Evolutionary conservation across 2,797 vertebrate species (phyloP), one percentile per base, ranked within the genome.

Genomic region (Melanotaenia trifasciata): DNA sequence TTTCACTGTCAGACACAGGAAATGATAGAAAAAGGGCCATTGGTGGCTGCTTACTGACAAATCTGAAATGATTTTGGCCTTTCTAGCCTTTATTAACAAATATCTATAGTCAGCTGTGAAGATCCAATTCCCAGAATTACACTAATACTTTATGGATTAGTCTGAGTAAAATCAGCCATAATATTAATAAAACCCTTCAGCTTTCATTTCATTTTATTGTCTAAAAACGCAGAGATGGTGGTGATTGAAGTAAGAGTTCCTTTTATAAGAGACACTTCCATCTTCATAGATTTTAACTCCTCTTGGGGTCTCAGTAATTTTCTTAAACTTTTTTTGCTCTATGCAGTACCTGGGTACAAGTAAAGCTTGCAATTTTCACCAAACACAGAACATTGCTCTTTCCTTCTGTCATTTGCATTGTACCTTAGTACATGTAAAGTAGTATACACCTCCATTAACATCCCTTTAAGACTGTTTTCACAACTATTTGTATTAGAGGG

Each of bases 1-100:
- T 72, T 58, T 70, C n/a, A 30, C 72, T 60, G 70, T 69, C 56
- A 66, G 73, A 56, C 81, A 83, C 75, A 76, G 84, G 81, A 89
- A 58, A 63, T 73, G 73, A 84, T 70, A 77, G 30, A 47, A 61
- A 26, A n/a, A 10, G 56, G 40, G 24, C 35, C 26, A 11, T 26
- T 30, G 14, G 20, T 40, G 53, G n/a, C 50, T 38, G 66, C 28
- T 72, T 24, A 75, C n/a, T 6, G 1, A 22, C 22, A 36, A 14
- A 1, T 3, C 9, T 45, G 26, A 58, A 56, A 69, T 33, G 16
- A 60, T 8, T 32, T 14, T 20, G n/a, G 8, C 14, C n/a, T 61
- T 50, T 16, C n/a, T 40, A 7, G 3, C 64, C 36, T 80, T 45
- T 64, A 68, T 62, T 62, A 30, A 40, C 16, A 72, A 69, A 64